Evolutionary conservation across 2,113 vertebrate genomes (phyloP).

Genomic region (Oreocharis arfaki): DNA sequence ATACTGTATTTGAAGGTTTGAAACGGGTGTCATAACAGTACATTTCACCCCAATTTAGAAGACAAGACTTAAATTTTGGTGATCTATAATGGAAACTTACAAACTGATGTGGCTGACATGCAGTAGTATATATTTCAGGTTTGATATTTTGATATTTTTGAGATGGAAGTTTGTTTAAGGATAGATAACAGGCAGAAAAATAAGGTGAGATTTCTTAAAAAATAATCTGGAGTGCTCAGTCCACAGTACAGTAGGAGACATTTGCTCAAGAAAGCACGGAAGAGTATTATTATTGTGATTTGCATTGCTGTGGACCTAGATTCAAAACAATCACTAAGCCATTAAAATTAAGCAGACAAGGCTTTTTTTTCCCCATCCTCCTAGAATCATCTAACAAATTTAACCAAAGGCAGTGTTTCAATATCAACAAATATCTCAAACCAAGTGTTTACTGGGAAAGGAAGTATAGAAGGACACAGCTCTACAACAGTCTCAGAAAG

Average conservation of each 20-base stretch:
- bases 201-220: background rate
- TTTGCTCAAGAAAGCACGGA: background rate
- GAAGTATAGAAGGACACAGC: background rate
- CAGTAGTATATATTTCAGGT: background rate
- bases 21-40: background rate
- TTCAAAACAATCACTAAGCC: background rate
- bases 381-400: background rate
- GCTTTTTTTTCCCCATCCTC: background rate
- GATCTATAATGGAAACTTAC: background rate
- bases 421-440: background rate
- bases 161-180: background rate
- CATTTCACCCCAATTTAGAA: background rate
- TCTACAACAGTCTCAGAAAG: background rate
- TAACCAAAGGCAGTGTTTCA: background rate
- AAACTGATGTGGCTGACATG: background rate
- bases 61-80: background rate
- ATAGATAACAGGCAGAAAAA: background rate
- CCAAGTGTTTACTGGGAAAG: background rate
- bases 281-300: background rate
- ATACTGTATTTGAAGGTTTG: background rate
- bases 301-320: background rate
- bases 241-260: background rate
- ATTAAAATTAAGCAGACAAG: background rate
- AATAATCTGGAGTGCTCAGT: background rate
- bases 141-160: background rate